These are phyloP conservation scores for roundworm (Caenorhabditis elegans) DNA, from an alignment of 1,140 invertebrate genomes.

Conservation along the genomic window DNA sequence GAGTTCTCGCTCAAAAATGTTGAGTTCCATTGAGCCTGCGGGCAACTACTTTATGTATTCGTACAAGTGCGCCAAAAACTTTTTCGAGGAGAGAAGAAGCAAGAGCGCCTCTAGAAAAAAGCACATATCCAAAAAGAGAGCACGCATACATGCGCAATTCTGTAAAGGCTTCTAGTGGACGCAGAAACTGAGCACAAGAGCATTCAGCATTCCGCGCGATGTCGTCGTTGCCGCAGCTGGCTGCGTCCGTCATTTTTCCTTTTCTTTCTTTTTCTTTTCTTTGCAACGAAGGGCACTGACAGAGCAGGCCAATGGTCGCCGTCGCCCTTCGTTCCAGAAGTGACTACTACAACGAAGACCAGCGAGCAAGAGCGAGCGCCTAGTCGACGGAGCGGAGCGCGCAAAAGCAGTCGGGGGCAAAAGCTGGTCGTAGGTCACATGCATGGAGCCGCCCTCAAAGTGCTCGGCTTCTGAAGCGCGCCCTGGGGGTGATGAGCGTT, in stretches of 20 bases:
- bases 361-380: background rate
- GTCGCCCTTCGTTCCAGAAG: constrained; percentile 18
- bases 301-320: background rate
- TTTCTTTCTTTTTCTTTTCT: background rate
- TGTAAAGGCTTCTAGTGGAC: background rate
- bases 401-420: background rate
- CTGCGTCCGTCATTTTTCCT: background rate
- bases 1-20: background rate
- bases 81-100: background rate
- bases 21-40: constrained; percentile 3
- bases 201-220: constrained; percentile 26
- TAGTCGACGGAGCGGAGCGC: background rate
- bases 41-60: constrained; percentile 22
- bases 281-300: background rate
- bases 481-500: constrained; percentile 26
- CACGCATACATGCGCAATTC: background rate
- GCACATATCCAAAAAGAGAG: constrained; percentile 27
- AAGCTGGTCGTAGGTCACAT: constrained; percentile 24
- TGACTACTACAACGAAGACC: constrained; percentile 8
- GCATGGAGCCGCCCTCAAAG: constrained; percentile 27
- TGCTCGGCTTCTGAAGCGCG: constrained; percentile 28
- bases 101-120: background rate
- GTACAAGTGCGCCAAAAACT: constrained; percentile 23
- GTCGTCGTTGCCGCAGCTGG: background rate
- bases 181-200: constrained; percentile 16